Evolutionary conservation across 2,113 vertebrate species (phyloP), one percentile per base, ranked within the genome.

Genomic region (Spheniscus mendiculus): DNA sequence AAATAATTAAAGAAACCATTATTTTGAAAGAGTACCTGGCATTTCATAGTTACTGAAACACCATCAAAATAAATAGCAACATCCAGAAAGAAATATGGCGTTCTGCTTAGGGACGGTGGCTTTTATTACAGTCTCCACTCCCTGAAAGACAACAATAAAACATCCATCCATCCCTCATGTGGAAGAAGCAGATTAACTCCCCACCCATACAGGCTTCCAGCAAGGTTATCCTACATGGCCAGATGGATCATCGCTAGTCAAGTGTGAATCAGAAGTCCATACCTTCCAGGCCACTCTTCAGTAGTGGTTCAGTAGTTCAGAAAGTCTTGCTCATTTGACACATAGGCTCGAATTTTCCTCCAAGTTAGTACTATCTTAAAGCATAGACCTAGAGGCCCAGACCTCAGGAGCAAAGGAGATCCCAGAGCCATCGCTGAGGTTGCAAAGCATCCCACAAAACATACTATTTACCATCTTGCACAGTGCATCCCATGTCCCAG

Each of bases 1-100:
- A 94, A 93, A 94, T 90, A 95, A 89, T 95, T 91, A 72, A 94
- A 82, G 52, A 77, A 89, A 59, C 12, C 19, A 38, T 92, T 94
- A 50, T 81, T 94, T 93, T 94, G 74, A 91, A 87, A 76, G 40
- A 61, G 20, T n/a, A 79, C 53, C 67, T 71, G 53, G 59, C 63
- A 90, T 78, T 83, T 80, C 59, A 12, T 52, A 29, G 84, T 32
- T 94, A 66, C 66, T 80, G 32, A 32, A 77, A 93, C 32, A 77
- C 21, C 67, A 84, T 42, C 53, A 71, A 80, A 78, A 77, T 61
- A 86, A 82, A 71, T 2, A 83, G 74, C 6, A 7, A 86, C 42
- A 36, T 9, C 14, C 8, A 63, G 59, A 89, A 40, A 49, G 10
- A 78, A n/a, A n/a, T n/a, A n/a, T n/a, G n/a, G n/a, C 38, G 30